A percentile compares a stretch with the other conserved stretches of the same genome.
Conservation (phyloP, 2,797 vertebrate genomes). For the Rhinogobio ventralis region DNA sequence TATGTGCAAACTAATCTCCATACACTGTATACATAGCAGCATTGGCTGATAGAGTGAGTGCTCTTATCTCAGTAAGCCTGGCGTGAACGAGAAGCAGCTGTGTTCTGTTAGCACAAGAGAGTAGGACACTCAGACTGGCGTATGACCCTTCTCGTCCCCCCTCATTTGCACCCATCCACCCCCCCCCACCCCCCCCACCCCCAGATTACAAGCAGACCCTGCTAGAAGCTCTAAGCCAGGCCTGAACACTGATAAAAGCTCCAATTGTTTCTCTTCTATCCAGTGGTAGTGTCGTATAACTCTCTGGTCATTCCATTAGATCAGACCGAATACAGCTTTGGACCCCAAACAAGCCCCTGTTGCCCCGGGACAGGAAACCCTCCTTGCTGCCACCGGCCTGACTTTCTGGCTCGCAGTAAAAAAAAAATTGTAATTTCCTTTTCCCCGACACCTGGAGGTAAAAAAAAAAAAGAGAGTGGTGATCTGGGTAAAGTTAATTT, state of each 20-base stretch:
- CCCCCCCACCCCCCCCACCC: constrained; percentile 3
- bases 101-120: constrained; percentile 52
- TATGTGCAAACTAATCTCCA: constrained; percentile 43
- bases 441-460: constrained; percentile 19
- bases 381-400: neutral
- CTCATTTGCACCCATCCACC: neutral
- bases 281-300: neutral
- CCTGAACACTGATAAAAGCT: constrained; percentile 28
- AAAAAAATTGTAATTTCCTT: constrained; percentile 38
- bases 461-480: constrained; percentile 12
- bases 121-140: constrained; percentile 32
- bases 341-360: neutral
- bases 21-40: constrained; percentile 39
- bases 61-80: constrained; percentile 44
- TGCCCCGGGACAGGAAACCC: neutral
- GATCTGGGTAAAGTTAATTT: constrained; percentile 50
- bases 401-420: neutral
- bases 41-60: constrained; percentile 44
- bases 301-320: constrained; percentile 6
- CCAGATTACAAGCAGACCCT: constrained; percentile 28
- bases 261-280: constrained; percentile 25
- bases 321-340: neutral
- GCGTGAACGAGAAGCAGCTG: constrained; percentile 51
- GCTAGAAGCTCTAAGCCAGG: constrained; percentile 33
- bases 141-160: constrained; percentile 24